Conservation (phyloP, 2,888 invertebrate genomes). For the Eueremaeus valkanovi region DNA sequence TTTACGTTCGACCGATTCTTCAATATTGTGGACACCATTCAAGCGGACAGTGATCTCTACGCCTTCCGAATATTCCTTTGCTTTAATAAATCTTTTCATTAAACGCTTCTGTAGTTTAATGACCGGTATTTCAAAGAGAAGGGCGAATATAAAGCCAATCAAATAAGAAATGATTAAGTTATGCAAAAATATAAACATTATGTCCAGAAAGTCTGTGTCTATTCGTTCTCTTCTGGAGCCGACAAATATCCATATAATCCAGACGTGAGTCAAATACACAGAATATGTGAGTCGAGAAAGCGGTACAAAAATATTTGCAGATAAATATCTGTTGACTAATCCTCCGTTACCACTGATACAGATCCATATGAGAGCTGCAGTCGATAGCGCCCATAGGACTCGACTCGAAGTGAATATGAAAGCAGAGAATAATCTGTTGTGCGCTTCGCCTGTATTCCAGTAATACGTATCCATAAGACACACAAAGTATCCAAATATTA, state of each 20-base stretch:
- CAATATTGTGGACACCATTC: too few species aligned
- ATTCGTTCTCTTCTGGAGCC: conserved; percentile 30
- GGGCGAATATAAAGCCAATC: background rate
- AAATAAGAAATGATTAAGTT: conserved; percentile 1
- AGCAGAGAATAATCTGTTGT: background rate
- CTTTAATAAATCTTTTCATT: background rate
- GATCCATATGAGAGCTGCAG: conserved; percentile 33
- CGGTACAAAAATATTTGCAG: conserved; percentile 28
- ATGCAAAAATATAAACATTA: background rate
- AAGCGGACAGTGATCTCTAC: background rate
- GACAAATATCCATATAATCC: conserved; percentile 29
- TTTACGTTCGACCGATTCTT: too few species aligned
- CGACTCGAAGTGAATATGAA: background rate
- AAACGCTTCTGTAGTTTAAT: conserved; percentile 7
- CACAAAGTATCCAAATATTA: background rate
- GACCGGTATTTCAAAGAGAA: conserved; percentile 3
- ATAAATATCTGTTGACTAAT: conserved; percentile 33
- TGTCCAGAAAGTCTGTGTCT: background rate
- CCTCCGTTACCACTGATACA: conserved; percentile 40
- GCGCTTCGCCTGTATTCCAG: background rate
- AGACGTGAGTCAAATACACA: conserved; percentile 40
- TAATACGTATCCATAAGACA: background rate
- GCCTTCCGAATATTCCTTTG: background rate
- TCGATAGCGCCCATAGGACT: conserved; percentile 33
- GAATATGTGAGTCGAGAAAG: conserved; percentile 39